Evolutionary conservation across 1,140 invertebrate genomes (phyloP), one percentile per base, ranked within the genome.

Genomic region (Eciton burchellii): DNA sequence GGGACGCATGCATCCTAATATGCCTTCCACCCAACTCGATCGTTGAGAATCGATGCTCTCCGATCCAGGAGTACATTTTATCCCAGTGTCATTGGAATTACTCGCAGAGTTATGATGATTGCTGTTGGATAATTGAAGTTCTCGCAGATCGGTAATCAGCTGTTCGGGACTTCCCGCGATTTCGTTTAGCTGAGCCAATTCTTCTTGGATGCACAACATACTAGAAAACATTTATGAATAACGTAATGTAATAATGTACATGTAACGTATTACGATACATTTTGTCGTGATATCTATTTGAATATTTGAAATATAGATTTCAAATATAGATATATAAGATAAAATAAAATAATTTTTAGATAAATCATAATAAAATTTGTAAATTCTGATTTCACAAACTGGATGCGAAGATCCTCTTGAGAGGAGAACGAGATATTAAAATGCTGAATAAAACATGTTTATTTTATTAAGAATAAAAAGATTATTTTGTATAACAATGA

Each of bases 1-100:
- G 0, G 98, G 98, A 84, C 97, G 95, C 87, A 99, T 95, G 91
- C 98, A 99, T 3, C 97, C 97, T 68, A 98, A 94, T 57, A 98
- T 95, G 0, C 97, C 97, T 84, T 97, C 97, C 84, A 97, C 96
- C 96, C 97, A 98, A 47, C 96, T 95, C 62, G 94, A 94, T 43
- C 95, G 94, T 65, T 95, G 94, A 66, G 95, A 94, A 72, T 95
- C 95, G 14, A 92, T 72, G 26, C 90, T 90, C 19, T 76, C 92
- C n/a, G 90, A 88, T 52, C 88, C 91, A 16, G 90, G 84, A 57
- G 87, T 87, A 26, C 91, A 92, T 85, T 93, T 93, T 41, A 89
- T 92, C 16, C 89, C 89, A 24, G 85, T 89, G 56, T 93, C 91
- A 63, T 87, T 90, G 19, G 91, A 89, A 83, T 91, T 91, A 59